Evolutionary conservation across 1,140 invertebrate species (phyloP).

Genomic region (Oppia nitens): DNA sequence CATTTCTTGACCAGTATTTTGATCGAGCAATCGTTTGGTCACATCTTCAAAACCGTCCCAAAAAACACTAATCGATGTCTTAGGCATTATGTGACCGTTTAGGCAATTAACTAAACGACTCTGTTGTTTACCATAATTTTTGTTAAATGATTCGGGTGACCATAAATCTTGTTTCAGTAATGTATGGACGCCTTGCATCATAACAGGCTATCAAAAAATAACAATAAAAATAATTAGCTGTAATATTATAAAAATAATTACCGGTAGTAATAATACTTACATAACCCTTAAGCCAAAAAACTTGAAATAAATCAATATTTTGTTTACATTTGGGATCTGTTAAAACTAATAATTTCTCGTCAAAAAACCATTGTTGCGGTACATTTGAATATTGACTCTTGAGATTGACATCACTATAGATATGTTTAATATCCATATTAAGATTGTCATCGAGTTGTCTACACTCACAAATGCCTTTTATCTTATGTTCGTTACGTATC

Average conservation of each 20-base stretch:
- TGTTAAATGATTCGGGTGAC: slow-evolving; percentile 72
- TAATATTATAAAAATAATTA: slow-evolving; percentile 16
- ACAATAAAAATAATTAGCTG: too few species aligned
- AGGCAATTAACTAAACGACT: slow-evolving; percentile 61
- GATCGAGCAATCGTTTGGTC: slow-evolving; percentile 28
- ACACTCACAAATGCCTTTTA: not conserved
- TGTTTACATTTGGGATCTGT: slow-evolving; percentile 53
- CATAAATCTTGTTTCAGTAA: slow-evolving; percentile 61
- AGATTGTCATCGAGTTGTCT: not conserved
- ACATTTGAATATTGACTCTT: slow-evolving; percentile 39
- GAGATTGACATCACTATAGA: slow-evolving; percentile 16
- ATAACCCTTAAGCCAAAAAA: slow-evolving; percentile 78
- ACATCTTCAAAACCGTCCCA: slow-evolving; percentile 91
- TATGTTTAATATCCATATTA: not conserved
- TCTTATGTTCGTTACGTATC: not conserved
- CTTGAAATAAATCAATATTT: slow-evolving; percentile 76
- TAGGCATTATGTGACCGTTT: slow-evolving; percentile 57
- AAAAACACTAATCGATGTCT: slow-evolving; percentile 77
- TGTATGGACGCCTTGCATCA: slow-evolving; percentile 75
- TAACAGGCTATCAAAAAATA: slow-evolving; percentile 56
- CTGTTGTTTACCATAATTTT: slow-evolving; percentile 27
- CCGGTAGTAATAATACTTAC: slow-evolving; percentile 16
- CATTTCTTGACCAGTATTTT: slow-evolving; percentile 50
- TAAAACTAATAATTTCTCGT: slow-evolving; percentile 68
- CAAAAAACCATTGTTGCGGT: slow-evolving; percentile 50